phyloP scores from a whole-genome alignment of 1,140 invertebrate species.

The Monomorium pharaonis region DNA sequence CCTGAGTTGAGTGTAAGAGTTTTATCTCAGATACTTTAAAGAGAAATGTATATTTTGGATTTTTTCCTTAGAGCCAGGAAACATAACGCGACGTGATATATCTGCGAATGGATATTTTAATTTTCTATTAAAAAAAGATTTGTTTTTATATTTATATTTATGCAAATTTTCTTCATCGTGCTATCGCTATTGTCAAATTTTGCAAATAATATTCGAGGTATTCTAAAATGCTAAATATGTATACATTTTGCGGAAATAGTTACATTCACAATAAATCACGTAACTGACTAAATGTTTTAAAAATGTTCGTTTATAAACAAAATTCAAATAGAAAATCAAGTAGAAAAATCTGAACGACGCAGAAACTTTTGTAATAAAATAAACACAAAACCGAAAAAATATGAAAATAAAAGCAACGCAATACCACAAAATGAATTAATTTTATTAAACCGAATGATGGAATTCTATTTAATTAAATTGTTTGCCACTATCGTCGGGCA shows the following conservation, averaged over 20 bases:
- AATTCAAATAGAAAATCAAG: background rate
- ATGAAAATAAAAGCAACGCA: background rate
- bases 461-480: constrained; percentile 65
- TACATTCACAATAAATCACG: background rate
- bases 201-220: background rate
- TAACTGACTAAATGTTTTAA: constrained; percentile 11
- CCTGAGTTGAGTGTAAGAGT: background rate
- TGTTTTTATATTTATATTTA: background rate
- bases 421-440: constrained; percentile 14
- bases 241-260: background rate
- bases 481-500: constrained; percentile 50
- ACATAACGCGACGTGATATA: background rate
- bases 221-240: background rate
- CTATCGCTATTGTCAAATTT: background rate
- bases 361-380: background rate
- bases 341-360: background rate
- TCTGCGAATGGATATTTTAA: background rate
- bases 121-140: background rate
- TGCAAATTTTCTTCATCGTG: background rate
- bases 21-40: background rate
- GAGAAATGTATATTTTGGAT: background rate
- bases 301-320: constrained; percentile 2
- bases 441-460: constrained; percentile 52
- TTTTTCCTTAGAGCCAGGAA: background rate
- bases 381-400: background rate